Evolutionary conservation across 1,140 invertebrate species (phyloP), one percentile per base, ranked within the genome.

Genomic region (Psix sp.): DNA sequence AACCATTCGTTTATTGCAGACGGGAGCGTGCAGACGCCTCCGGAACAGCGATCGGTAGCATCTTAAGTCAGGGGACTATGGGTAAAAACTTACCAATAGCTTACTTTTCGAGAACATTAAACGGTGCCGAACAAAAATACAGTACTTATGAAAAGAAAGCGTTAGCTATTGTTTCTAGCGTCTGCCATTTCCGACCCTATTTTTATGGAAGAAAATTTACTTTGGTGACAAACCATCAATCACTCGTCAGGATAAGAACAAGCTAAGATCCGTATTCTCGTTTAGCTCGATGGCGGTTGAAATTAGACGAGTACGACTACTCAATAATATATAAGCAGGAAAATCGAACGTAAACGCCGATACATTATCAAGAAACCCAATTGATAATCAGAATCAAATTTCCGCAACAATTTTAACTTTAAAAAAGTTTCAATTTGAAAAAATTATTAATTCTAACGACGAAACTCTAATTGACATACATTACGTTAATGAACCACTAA

Each of bases 121-220:
- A 33, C n/a, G 6, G 11, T 5, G 14, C 26, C 1, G 36, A 39
- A 39, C 16, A 15, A 16, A 39, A 17, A 17, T 39, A 39, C n/a
- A 39, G 36, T 9, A 39, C 36, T 17, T 39, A 39, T 17, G 36
- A 39, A 10, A 39, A 39, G 7, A 15, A 39, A 39, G 36, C 36
- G 5, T 7, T 39, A 17, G 40, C n/a, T 3, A 43, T 43, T 11
- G 10, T 43, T 13, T 16, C n/a, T 6, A 21, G 40, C 7, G 18
- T 43, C 1, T 13, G 10, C 1, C 18, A 43, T 11, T 43, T 43
- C 21, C 3, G 40, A 21, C 40, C 40, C 5, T 43, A 43, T 24
- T 21, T 43, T 11, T 43, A 24, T 11, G 40, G 40, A 5, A 7
- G 38, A 1, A 40, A 40, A 17, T 40, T 24, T 9, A 24, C n/a